Conservation (phyloP, 2,888 invertebrate species). For the Plebejus argus region DNA sequence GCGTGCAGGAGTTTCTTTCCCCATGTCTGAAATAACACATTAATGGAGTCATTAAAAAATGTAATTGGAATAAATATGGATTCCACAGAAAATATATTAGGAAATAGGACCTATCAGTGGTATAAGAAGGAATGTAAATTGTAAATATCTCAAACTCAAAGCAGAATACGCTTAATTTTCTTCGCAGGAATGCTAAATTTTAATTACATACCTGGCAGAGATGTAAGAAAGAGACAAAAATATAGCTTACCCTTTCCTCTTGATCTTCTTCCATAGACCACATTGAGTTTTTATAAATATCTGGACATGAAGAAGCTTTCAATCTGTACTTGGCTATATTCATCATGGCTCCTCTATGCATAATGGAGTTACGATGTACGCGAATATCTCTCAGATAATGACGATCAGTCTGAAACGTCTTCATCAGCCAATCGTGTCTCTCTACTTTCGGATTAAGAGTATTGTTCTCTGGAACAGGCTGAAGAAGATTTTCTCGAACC, state of each 20-base stretch:
- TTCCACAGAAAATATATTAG: not conserved
- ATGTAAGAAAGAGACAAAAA: not conserved
- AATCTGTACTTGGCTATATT: conserved; percentile 91
- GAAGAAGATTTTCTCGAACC: conserved; percentile 66
- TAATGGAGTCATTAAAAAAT: not conserved
- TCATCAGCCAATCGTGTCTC: conserved; percentile 68
- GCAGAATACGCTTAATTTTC: not conserved
- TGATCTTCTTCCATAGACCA: conserved; percentile 89
- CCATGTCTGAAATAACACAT: conserved; percentile 83
- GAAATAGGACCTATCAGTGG: too few species aligned
- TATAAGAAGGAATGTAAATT: too few species aligned
- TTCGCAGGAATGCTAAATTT: too few species aligned
- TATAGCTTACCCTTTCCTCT: conserved; percentile 75
- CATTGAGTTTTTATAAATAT: conserved; percentile 94
- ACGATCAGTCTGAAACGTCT: conserved; percentile 81
- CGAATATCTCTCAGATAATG: conserved; percentile 86
- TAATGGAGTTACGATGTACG: conserved; percentile 90
- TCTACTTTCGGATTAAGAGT: conserved; percentile 54
- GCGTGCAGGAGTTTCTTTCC: conserved; percentile 84
- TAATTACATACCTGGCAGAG: too few species aligned
- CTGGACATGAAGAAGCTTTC: conserved; percentile 95
- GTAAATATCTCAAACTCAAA: not conserved
- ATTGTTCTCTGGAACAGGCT: conserved; percentile 72
- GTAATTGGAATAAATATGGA: not conserved
- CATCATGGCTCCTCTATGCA: conserved; percentile 93